These are phyloP conservation scores for Uromys caudimaculatus DNA, from an alignment of 2,797 vertebrate genomes.

Conservation along the genomic window DNA sequence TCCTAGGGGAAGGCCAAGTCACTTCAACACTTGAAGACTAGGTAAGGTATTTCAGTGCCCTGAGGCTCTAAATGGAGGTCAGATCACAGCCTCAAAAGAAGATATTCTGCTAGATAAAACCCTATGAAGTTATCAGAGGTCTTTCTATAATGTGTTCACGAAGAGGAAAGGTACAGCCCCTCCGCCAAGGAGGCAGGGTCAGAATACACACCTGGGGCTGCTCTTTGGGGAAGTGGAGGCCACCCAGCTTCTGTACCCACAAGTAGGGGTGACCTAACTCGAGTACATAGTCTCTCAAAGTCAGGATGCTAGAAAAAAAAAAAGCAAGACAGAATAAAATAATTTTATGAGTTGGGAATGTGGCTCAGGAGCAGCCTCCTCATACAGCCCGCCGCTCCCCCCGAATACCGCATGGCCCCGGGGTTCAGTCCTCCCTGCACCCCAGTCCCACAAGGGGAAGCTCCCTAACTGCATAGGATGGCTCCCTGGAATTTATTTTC, in stretches of 20 bases:
- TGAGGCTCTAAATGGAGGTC: background rate
- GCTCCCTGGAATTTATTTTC: background rate
- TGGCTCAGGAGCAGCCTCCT: background rate
- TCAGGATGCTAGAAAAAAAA: constrained; percentile 90
- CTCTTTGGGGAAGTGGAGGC: constrained; percentile 95
- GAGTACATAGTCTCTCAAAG: constrained; percentile 93
- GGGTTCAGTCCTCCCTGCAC: background rate
- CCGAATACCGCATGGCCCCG: background rate
- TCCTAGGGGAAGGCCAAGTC: constrained; percentile 6
- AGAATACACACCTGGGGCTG: constrained; percentile 90
- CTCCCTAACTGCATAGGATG: background rate
- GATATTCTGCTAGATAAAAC: background rate
- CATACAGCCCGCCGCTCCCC: background rate
- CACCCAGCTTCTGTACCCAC: constrained; percentile 97
- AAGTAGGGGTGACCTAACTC: constrained; percentile 97
- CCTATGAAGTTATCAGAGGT: background rate
- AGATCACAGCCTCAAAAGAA: background rate
- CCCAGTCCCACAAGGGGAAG: background rate
- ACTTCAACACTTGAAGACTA: background rate
- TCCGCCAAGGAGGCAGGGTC: background rate
- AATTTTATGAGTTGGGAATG: background rate
- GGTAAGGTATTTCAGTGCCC: background rate
- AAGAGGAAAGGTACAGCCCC: background rate
- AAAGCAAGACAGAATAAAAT: constrained; percentile 24
- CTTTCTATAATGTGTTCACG: background rate